Evolutionary conservation across 1,140 invertebrate species (phyloP).

Genomic region (Gryon sp.): DNA sequence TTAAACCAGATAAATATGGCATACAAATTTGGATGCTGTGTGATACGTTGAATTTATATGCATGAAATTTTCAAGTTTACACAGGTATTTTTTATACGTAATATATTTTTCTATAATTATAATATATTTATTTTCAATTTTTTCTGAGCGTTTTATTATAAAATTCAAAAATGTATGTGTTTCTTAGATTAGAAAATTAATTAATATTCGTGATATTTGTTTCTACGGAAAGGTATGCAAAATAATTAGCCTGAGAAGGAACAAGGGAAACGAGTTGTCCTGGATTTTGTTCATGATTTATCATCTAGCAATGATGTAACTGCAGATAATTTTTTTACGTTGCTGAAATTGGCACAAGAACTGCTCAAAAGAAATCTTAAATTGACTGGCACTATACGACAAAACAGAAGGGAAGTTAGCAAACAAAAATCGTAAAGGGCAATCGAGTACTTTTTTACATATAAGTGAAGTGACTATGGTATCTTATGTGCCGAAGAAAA

Average conservation of each 20-base stretch:
- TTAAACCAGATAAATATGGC: slow-evolving; percentile 24
- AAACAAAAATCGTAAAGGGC: slow-evolving; percentile 18
- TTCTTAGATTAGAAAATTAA: too few species aligned
- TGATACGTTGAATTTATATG: slow-evolving; percentile 28
- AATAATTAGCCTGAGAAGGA: slow-evolving; percentile 19
- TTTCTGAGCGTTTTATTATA: background rate
- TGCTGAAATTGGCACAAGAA: slow-evolving; percentile 16
- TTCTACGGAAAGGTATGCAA: slow-evolving; percentile 7
- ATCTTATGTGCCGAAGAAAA: slow-evolving; percentile 22
- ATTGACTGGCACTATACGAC: slow-evolving; percentile 16
- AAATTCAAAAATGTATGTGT: too few species aligned
- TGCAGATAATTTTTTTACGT: slow-evolving; percentile 33
- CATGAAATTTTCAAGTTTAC: slow-evolving; percentile 41
- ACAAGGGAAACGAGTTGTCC: slow-evolving; percentile 29
- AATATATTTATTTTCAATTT: slow-evolving; percentile 6
- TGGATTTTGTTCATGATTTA: slow-evolving; percentile 18
- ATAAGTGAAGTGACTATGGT: slow-evolving; percentile 13
- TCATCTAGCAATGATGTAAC: slow-evolving; percentile 19
- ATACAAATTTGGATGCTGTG: slow-evolving; percentile 37
- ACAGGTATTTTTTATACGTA: slow-evolving; percentile 16
- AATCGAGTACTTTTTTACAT: slow-evolving; percentile 24
- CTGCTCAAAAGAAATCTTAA: slow-evolving; percentile 11
- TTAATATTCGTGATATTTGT: background rate
- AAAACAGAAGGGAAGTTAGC: slow-evolving; percentile 22
- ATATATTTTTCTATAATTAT: background rate